Base-by-base conservation (phyloP, 2,888 invertebrate genomes). In the Dichetophora obliterata region DNA sequence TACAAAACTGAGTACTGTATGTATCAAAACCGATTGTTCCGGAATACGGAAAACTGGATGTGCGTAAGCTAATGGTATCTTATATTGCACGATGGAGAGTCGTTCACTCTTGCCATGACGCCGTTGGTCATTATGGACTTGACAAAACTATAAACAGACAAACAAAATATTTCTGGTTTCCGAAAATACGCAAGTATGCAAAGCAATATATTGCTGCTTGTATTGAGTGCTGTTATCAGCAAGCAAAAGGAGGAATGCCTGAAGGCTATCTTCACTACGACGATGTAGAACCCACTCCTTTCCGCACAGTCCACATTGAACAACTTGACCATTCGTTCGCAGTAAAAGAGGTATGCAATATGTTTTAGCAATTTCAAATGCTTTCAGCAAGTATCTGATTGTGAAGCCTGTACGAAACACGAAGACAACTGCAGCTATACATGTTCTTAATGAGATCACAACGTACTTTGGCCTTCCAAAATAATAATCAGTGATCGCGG, bases 401-500 rank as follows among this genome's bases (percentile, higher is more conserved):
- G 61, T 61, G 22, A 61, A 61, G 24, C 22, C 61, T 24, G 61
- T 61, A 19, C 61, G 24, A 3, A 61, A 27, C 9, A 61, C 61
- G 5, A 61, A 61, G 5, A 61, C 61, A 1, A 14, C 8, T 14
- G 19, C 9, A 16, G 61, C 2, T 5, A 22, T 61, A 22, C 2
- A 61, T 1, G 9, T 61, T 5, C 52, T 52, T 2, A 52, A 19
- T 52, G 52, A 52, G 8, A 52, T 52, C 1, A n/a, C 52, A 19
- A n/a, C n/a, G 22, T 24, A 61, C 27, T 61, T 82, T 71, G 83
- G 83, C 2, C 80, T 77, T n/a, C 83, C 83, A 19, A 73, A 66
- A 65, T 78, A n/a, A 77, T 84, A 1, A 78, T 84, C 19, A 80
- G 79, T 4, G 82, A 84, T 77, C 70, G 81, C 34, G 82, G 27